phyloP scores from a whole-genome alignment of 2,113 vertebrate species.

The Myocastor coypus region DNA sequence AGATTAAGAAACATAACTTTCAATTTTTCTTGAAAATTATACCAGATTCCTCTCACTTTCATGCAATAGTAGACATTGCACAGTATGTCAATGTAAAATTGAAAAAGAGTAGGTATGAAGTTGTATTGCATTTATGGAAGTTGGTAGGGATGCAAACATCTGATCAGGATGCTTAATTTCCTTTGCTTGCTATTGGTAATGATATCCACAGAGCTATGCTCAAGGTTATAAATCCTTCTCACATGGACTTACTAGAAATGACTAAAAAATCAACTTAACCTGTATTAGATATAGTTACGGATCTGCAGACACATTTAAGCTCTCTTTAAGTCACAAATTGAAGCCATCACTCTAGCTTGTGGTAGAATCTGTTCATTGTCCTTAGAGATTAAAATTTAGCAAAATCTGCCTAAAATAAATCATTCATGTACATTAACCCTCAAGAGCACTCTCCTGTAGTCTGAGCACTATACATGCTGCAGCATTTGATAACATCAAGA shows the following conservation, averaged over 20 bases:
- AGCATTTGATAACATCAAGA: constrained; percentile 74
- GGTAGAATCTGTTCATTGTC: constrained; percentile 57
- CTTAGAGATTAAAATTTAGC: constrained; percentile 70
- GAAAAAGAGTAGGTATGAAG: constrained; percentile 23
- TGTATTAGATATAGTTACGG: constrained; percentile 72
- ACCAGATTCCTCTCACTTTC: constrained; percentile 45
- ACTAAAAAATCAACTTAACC: constrained; percentile 77
- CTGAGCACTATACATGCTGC: constrained; percentile 8
- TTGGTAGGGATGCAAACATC: constrained; percentile 3
- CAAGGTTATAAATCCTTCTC: constrained; percentile 63
- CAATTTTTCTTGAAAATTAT: constrained; percentile 63
- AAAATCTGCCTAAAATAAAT: constrained; percentile 74
- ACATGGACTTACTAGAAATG: constrained; percentile 51
- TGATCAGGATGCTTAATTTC: constrained; percentile 54
- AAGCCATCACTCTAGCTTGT: constrained; percentile 40
- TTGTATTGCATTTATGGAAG: neutral
- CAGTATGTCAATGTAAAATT: constrained; percentile 54
- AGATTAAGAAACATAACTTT: constrained; percentile 61
- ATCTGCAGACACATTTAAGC: constrained; percentile 71
- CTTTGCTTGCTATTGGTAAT: constrained; percentile 59
- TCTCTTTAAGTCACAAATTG: constrained; percentile 75
- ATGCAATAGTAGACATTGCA: constrained; percentile 48
- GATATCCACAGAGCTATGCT: constrained; percentile 22
- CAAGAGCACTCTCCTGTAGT: neutral
- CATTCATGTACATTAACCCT: constrained; percentile 58